Percentiles rank a stretch among this genome's conserved stretches.
Conservation (phyloP, 2,888 invertebrate genomes). For the Parnassius apollo region DNA sequence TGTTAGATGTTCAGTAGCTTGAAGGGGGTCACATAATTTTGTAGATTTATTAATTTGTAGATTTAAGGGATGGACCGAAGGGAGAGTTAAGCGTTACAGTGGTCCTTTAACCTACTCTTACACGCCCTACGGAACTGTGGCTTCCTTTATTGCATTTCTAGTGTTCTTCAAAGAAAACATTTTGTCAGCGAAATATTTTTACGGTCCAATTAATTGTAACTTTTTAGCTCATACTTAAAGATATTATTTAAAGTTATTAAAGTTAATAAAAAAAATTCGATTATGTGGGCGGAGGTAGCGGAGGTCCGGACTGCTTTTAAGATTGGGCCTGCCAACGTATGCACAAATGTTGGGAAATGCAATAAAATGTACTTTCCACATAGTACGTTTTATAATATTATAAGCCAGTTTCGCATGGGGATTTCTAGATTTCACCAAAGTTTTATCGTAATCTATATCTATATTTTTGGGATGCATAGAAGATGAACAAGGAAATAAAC, state of each 20-base stretch:
- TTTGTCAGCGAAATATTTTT: too few species aligned
- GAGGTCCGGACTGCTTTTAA: slow-evolving; percentile 38
- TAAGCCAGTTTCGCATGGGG: too few species aligned
- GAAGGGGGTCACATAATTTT: slow-evolving; percentile 43
- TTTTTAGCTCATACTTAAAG: slow-evolving; percentile 25
- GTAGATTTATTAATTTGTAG: slow-evolving; percentile 32
- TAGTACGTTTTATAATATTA: not conserved
- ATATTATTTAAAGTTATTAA: slow-evolving; percentile 27
- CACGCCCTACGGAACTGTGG: slow-evolving; percentile 41
- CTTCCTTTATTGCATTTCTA: slow-evolving; percentile 19
- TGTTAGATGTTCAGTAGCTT: not conserved
- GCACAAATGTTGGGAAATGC: slow-evolving; percentile 4
- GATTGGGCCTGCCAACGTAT: slow-evolving; percentile 22
- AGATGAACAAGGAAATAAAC: not conserved
- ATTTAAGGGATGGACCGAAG: slow-evolving; percentile 29
- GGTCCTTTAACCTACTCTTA: slow-evolving; percentile 65
- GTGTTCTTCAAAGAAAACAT: too few species aligned
- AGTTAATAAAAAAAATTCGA: slow-evolving; percentile 18
- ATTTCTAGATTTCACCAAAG: not conserved
- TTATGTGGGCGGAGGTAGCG: slow-evolving; percentile 30
- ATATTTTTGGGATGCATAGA: not conserved
- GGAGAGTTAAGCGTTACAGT: slow-evolving; percentile 46
- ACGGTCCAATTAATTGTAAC: too few species aligned
- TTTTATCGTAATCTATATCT: not conserved
- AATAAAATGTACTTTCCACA: not conserved